Percentiles rank a stretch among this genome's conserved stretches.
Conservation (phyloP, 2,797 vertebrate species). For the Syndactyla subalaris region DNA sequence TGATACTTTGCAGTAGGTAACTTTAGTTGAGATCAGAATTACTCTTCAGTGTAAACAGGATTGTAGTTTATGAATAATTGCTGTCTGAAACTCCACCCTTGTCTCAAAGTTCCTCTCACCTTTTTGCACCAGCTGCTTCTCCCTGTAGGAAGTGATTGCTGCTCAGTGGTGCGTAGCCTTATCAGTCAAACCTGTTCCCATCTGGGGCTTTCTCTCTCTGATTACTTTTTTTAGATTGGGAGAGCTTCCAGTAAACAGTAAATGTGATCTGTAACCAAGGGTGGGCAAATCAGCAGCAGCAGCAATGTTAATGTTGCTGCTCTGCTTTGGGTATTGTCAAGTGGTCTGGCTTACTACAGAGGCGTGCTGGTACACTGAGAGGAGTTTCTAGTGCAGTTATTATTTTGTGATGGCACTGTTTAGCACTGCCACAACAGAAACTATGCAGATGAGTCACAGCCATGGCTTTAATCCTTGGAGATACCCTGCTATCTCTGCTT, state of each 20-base stretch:
- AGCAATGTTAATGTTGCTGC: background rate
- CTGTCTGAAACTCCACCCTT: slow-evolving; percentile 7
- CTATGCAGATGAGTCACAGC: background rate
- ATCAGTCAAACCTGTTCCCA: slow-evolving; percentile 20
- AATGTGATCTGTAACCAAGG: background rate
- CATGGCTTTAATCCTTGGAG: background rate
- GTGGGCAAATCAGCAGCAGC: background rate
- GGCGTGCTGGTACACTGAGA: background rate
- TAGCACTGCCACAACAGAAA: background rate
- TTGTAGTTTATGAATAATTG: background rate
- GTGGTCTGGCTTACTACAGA: background rate
- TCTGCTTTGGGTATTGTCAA: background rate
- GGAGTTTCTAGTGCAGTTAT: background rate
- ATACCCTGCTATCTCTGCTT: slow-evolving; percentile 7
- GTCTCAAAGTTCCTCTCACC: background rate
- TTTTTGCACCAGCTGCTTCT: background rate
- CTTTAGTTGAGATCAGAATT: background rate
- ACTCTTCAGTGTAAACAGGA: background rate
- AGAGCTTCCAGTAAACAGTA: background rate
- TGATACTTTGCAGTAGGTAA: background rate
- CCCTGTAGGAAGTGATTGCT: background rate
- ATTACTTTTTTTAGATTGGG: background rate
- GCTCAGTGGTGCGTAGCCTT: background rate
- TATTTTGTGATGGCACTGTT: background rate
- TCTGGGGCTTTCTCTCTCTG: background rate